Conservation (phyloP, 2,888 invertebrate genomes). For the Mycalesis mineus region DNA sequence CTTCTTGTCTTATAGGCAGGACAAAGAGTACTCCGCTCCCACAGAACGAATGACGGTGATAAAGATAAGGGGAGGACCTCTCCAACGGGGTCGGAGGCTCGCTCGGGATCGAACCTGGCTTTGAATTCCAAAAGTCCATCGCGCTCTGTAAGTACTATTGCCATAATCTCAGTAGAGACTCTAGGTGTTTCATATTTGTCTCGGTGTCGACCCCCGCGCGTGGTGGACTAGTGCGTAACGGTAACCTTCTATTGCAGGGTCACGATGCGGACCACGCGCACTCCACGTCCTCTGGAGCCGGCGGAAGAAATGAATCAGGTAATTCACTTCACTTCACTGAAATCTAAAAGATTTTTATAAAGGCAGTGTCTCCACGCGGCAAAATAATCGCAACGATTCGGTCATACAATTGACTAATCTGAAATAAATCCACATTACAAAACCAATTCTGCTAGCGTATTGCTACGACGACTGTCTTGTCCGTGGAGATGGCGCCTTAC, state of each 20-base stretch:
- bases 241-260: slow-evolving; percentile 42
- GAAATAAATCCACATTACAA: no score
- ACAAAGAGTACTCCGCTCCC: slow-evolving; percentile 76
- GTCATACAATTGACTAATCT: no score
- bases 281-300: slow-evolving; percentile 39
- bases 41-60: slow-evolving; percentile 78
- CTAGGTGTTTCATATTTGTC: slow-evolving; percentile 21
- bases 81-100: slow-evolving; percentile 50
- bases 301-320: slow-evolving; percentile 49
- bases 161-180: slow-evolving; percentile 25
- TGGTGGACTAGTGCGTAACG: slow-evolving; percentile 5
- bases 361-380: no score
- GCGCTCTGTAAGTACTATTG: slow-evolving; percentile 64
- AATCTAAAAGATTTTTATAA: no score
- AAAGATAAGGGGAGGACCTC: slow-evolving; percentile 69
- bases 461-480: no score
- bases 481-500: no score
- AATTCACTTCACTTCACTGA: background rate
- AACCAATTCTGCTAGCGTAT: no score
- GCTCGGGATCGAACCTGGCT: slow-evolving; percentile 47
- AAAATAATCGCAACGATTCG: no score
- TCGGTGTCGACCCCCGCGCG: slow-evolving; percentile 14
- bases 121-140: slow-evolving; percentile 65
- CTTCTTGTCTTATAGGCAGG: slow-evolving; percentile 61
- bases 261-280: slow-evolving; percentile 51